Base-by-base conservation (phyloP, 2,113 vertebrate genomes). In the Archocentrus centrarchus region DNA sequence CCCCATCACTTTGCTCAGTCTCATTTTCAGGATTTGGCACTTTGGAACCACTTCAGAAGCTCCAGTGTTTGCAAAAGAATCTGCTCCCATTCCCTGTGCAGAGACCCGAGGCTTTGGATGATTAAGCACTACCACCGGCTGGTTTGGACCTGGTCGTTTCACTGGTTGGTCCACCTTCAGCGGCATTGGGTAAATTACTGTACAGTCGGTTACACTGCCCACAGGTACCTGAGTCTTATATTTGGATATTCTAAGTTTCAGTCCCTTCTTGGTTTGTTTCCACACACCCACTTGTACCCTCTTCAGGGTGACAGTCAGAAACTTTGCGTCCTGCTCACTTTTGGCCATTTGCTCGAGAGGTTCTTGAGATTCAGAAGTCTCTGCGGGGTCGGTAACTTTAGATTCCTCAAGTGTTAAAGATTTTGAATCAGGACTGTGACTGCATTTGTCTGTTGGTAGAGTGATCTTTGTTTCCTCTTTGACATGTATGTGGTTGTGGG, bases 111-210 rank as follows among this genome's bases (percentile, higher is more conserved):
- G 95, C 61, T 91, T 95, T 0, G 98, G 98, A 60, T 99, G 98
- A 90, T 99, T 99, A 44, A 99, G 91, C 61, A 99, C 97, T 11
- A 99, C 97, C 82, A 99, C 97, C 0, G 98, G 98, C 91, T 99
- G 98, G 92, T 98, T 96, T 37, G 96, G 96, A 17, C 96, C 94
- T 27, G 98, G 98, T 3, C 94, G 96, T 53, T 97, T 97, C 78
- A 98, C 96, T 70, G 94, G 86, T 68, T 99, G 98, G 86, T 97
- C 95, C 1, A 15, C 88, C 82, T 94, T 97, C 55, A 96, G 91
- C 1, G 98, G 97, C 62, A 96, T 94, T 18, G 97, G 96, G 37
- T 83, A 83, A 39, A 95, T 79, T 10, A 86, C 87, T 3, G 79
- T n/a, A 62, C 79, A 86, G 2, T 89, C 86, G 5, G 9, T 63